Conservation (phyloP, 2,797 vertebrate species). For the Notolabrus celidotus region DNA sequence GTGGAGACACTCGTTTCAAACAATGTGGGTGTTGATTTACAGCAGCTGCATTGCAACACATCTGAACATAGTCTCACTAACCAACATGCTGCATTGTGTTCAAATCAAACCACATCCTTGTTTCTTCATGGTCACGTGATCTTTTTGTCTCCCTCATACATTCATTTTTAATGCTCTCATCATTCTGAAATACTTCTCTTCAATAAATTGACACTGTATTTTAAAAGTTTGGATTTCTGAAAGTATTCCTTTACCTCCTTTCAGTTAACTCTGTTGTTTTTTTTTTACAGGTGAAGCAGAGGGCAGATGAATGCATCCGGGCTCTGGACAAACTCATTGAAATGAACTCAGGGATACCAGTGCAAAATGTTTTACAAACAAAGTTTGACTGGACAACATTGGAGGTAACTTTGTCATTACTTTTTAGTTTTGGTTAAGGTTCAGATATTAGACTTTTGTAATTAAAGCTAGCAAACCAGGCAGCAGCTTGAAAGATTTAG, state of each 20-base stretch:
- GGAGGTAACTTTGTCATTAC: conserved; percentile 79
- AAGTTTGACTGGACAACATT: conserved; percentile 89
- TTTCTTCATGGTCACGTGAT: background rate
- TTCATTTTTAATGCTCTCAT: background rate
- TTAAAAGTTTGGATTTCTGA: background rate
- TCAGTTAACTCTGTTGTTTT: background rate
- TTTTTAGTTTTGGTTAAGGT: background rate
- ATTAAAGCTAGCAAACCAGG: too few species aligned
- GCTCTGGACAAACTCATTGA: conserved; percentile 89
- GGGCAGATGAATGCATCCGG: conserved; percentile 91
- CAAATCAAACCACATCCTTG: conserved; percentile 33
- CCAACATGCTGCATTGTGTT: background rate
- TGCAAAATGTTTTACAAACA: conserved; percentile 86
- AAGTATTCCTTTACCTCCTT: accelerated
- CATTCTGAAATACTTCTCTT: background rate
- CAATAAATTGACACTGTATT: background rate
- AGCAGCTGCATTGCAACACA: conserved; percentile 26
- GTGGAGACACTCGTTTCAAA: background rate
- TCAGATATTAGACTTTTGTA: too few species aligned
- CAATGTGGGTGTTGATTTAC: background rate
- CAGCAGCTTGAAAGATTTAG: too few species aligned
- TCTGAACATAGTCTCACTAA: background rate
- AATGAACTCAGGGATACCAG: conserved; percentile 85
- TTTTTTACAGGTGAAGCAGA: conserved; percentile 87
- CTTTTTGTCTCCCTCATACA: background rate